Evolutionary conservation across 2,888 invertebrate genomes (phyloP), one percentile per base, ranked within the genome.

Genomic region (Atherix ibis): DNA sequence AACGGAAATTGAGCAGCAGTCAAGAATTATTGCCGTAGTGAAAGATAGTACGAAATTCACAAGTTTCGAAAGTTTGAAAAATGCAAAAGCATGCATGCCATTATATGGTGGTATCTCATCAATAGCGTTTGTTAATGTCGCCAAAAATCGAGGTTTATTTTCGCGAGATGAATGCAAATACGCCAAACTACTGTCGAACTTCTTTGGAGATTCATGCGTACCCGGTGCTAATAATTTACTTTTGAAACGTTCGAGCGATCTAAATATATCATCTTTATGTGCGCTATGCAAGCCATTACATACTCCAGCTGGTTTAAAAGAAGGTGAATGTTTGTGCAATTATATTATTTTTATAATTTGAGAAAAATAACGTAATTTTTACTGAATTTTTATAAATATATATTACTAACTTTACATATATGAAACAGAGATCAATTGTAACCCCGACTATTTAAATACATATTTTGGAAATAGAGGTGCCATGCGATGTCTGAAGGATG

Each of bases 61-160:
- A 0, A 58, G 63, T 17, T 69, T 75, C 41, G 63, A 65, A 40
- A 68, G 71, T 49, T 48, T 78, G 3, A 59, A 65, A 25, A 64
- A 57, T 2, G 67, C 62, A 41, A 65, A 58, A 16, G 73, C 71
- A 1, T 78, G 77, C 51, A 71, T 78, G 58, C 73, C 76, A 0
- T 72, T 73, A 47, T 77, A 65, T 43, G 71, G 73, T 2, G 76
- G 76, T 22, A 68, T 43, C 70, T 72, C 73, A 5, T 75, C 71
- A 64, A 53, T 76, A 28, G 66, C 74, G 2, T 75, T 74, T 48
- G 58, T 75, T 3, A 67, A 71, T 27, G 49, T 61, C 1, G 67
- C 68, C 0, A 67, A 70, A 18, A 58, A 61, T 37, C 53, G 61
- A 0, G 55, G 62, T 8, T 51, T 72, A 2, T 50, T 72, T 27